A percentile compares a stretch with the other conserved stretches of the same genome.
Conservation (phyloP, 2,113 vertebrate species). For the Stomatorhinus ivindoensis region DNA sequence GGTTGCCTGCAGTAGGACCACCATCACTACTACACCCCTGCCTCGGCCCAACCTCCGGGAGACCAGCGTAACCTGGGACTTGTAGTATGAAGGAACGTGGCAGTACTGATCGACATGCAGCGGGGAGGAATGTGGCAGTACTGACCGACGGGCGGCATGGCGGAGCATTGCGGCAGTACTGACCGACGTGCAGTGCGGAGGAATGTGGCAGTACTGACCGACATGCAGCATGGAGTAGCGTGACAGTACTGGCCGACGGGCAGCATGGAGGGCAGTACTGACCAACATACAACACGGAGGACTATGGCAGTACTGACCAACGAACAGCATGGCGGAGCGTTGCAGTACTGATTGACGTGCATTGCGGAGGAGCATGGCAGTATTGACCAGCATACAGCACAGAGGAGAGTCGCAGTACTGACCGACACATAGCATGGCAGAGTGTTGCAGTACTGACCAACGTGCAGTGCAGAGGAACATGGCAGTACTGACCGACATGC, state of each 20-base stretch:
- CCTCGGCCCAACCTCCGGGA: background rate
- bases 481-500: no score
- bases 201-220: background rate
- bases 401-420: background rate
- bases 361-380: no score
- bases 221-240: accelerated
- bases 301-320: background rate
- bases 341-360: background rate
- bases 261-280: background rate
- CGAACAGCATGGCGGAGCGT: no score
- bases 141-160: accelerated
- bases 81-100: background rate
- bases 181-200: accelerated
- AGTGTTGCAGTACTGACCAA: background rate
- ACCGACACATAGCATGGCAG: accelerated
- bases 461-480: no score
- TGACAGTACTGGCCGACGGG: no score
- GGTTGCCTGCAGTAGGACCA: background rate
- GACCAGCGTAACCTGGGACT: background rate
- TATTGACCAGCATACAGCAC: no score
- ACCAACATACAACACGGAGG: background rate
- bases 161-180: background rate
- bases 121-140: background rate
- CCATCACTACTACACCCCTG: background rate
- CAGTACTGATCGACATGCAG: background rate